These are phyloP conservation scores for Sminthurides aquaticus DNA, from an alignment of 2,888 invertebrate species.

Conservation along the genomic window DNA sequence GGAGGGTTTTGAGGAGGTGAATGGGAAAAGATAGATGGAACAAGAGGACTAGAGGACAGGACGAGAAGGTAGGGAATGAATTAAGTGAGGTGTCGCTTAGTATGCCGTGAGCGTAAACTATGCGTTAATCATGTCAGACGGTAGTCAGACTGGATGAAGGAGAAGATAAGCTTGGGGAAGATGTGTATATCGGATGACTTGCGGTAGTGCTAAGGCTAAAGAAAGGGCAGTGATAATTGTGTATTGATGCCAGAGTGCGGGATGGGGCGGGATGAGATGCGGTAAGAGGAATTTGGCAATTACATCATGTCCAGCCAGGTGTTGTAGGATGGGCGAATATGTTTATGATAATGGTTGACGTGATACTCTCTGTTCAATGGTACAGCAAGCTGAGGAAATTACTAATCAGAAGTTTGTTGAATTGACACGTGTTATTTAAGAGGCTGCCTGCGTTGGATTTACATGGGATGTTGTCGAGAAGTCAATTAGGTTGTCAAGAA, in stretches of 20 bases:
- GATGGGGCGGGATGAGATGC: too few species aligned
- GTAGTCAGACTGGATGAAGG: neutral
- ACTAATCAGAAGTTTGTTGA: neutral
- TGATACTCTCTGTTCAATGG: too few species aligned
- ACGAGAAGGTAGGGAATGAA: neutral
- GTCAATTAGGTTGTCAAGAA: too few species aligned
- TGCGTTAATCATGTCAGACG: neutral
- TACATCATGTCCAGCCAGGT: neutral
- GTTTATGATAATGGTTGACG: too few species aligned
- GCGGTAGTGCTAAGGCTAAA: too few species aligned
- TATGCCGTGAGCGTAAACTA: neutral
- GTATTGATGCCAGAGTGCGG: too few species aligned
- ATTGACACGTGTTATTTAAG: neutral
- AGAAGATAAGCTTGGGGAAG: neutral
- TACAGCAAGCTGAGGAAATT: neutral
- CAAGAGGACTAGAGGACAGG: neutral
- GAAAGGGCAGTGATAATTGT: too few species aligned
- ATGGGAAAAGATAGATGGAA: neutral
- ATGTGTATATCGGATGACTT: too few species aligned
- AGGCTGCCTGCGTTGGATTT: neutral
- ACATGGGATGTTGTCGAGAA: too few species aligned
- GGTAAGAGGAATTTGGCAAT: neutral
- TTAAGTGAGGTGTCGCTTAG: neutral
- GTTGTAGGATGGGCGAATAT: too few species aligned
- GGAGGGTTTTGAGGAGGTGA: neutral